phyloP scores from a whole-genome alignment of 2,113 vertebrate genomes.

The Rhynchomys soricoides region DNA sequence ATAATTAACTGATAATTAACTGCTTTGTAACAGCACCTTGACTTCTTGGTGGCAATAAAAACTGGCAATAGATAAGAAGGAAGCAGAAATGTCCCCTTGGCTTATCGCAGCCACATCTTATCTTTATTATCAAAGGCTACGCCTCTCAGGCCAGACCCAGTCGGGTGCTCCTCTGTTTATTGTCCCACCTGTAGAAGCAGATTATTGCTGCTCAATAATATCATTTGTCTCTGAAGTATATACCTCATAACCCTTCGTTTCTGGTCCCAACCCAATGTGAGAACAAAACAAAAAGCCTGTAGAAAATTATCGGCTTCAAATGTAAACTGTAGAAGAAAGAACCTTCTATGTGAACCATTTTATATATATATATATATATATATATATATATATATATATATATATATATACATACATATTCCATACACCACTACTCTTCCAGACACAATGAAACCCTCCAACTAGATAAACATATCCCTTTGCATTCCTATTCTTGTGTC shows the following conservation, averaged over 20 bases:
- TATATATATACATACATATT: not conserved
- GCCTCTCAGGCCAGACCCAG: slow-evolving; percentile 80
- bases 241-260: slow-evolving; percentile 78
- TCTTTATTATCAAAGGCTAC: slow-evolving; percentile 90
- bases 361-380: no score
- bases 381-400: no score
- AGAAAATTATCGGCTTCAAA: not conserved
- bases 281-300: slow-evolving; percentile 1
- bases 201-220: slow-evolving; percentile 83
- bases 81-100: slow-evolving; percentile 82
- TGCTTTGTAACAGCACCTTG: slow-evolving; percentile 88
- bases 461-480: not conserved
- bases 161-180: slow-evolving; percentile 82
- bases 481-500: not conserved
- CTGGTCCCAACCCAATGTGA: slow-evolving; percentile 56
- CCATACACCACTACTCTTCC: not conserved
- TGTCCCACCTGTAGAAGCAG: slow-evolving; percentile 84
- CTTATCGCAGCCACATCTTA: slow-evolving; percentile 90
- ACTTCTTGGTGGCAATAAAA: slow-evolving; percentile 88
- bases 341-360: not conserved
- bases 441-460: not conserved
- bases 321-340: not conserved
- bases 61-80: slow-evolving; percentile 89
- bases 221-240: slow-evolving; percentile 77
- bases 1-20: slow-evolving; percentile 94